phyloP scores from a whole-genome alignment of 2,113 vertebrate species.

The human region DNA sequence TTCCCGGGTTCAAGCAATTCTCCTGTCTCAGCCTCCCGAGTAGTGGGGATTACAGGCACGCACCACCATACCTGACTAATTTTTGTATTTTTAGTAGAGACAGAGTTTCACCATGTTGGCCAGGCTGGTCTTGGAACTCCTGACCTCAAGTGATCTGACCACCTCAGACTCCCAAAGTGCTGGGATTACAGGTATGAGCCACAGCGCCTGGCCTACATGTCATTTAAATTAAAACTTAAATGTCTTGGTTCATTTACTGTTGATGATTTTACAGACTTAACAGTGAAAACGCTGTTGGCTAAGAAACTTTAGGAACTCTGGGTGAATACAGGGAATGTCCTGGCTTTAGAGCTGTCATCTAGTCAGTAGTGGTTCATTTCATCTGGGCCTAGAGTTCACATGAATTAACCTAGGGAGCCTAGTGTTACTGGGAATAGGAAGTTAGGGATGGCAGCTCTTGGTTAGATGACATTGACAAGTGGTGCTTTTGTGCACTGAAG shows the following conservation, averaged over 20 bases:
- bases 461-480: background rate
- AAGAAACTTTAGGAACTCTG: background rate
- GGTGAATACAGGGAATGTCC: background rate
- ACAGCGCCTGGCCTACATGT: background rate
- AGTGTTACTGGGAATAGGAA: background rate
- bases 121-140: too few species aligned
- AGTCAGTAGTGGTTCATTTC: background rate
- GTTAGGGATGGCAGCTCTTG: background rate
- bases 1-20: too few species aligned
- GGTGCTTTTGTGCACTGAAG: background rate
- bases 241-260: background rate
- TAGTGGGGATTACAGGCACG: too few species aligned
- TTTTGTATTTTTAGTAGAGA: too few species aligned
- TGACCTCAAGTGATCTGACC: too few species aligned
- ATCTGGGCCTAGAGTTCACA: background rate
- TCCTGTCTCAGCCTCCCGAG: too few species aligned
- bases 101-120: too few species aligned
- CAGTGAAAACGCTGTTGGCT: background rate
- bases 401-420: background rate
- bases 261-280: slow-evolving; percentile 6
- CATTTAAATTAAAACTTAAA: slow-evolving; percentile 10
- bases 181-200: too few species aligned
- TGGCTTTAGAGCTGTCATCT: slow-evolving; percentile 5
- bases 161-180: too few species aligned
- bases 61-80: too few species aligned